A percentile compares a stretch with the other conserved stretches of the same genome.
These are phyloP conservation scores for Poecilobothrus nobilitatus DNA, from an alignment of 2,888 invertebrate genomes.

Conservation along the genomic window DNA sequence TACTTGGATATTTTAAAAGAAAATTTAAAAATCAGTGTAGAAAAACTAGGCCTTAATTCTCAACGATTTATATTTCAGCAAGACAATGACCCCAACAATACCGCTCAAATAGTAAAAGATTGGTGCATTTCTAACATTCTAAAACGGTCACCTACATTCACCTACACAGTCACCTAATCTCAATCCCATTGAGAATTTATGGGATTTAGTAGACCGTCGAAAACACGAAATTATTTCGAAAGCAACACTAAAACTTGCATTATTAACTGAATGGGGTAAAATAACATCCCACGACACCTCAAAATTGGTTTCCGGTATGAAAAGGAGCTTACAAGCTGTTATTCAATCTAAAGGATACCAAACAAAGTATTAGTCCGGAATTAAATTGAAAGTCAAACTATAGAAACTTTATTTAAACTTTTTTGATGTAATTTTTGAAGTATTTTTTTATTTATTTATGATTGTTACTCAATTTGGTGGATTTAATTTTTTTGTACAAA, in stretches of 20 bases:
- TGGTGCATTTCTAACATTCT: constrained; percentile 12
- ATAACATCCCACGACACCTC: neutral
- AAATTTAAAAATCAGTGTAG: constrained; percentile 14
- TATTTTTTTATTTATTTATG: too few relatives aligned
- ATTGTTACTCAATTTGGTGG: too few relatives aligned
- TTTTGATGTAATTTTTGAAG: too few relatives aligned
- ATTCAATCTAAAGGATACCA: neutral
- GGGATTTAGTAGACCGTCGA: constrained; percentile 19
- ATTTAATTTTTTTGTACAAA: too few relatives aligned
- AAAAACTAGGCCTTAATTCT: constrained; percentile 10
- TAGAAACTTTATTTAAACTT: too few relatives aligned
- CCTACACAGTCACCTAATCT: constrained; percentile 21
- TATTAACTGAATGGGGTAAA: neutral
- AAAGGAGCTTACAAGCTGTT: neutral
- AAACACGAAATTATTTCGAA: constrained; percentile 16
- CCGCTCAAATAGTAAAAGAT: constrained; percentile 10
- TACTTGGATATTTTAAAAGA: constrained; percentile 18
- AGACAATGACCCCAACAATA: constrained; percentile 21
- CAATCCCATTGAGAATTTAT: constrained; percentile 22
- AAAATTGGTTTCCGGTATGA: neutral
- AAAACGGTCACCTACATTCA: constrained; percentile 14
- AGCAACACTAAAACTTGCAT: neutral
- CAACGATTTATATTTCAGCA: constrained; percentile 15
- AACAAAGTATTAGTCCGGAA: neutral
- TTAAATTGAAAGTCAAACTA: too few relatives aligned